Conservation (phyloP, 2,113 vertebrate genomes). For the Nesospiza acunhae region DNA sequence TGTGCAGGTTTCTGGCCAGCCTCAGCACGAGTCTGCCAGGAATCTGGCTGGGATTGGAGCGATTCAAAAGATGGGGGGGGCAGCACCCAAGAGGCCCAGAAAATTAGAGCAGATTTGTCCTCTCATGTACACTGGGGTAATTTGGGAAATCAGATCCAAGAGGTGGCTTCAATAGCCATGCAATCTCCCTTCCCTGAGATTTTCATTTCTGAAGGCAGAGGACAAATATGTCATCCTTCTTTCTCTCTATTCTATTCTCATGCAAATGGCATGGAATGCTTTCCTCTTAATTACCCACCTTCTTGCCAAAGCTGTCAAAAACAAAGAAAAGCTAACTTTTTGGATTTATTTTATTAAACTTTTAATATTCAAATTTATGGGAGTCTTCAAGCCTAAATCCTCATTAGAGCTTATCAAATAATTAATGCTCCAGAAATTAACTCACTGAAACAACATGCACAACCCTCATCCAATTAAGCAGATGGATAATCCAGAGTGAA, state of each 20-base stretch:
- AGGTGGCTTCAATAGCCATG: background rate
- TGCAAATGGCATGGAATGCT: slow-evolving; percentile 40
- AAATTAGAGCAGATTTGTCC: slow-evolving; percentile 8
- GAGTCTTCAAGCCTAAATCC: slow-evolving; percentile 41
- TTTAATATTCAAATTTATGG: slow-evolving; percentile 49
- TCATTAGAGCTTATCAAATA: slow-evolving; percentile 52
- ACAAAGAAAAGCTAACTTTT: slow-evolving; percentile 15
- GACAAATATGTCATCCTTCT: slow-evolving; percentile 50
- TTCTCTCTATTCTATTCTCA: slow-evolving; percentile 11
- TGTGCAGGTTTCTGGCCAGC: background rate
- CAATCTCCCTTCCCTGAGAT: background rate
- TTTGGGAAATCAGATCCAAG: slow-evolving; percentile 10
- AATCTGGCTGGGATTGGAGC: background rate
- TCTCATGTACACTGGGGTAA: background rate
- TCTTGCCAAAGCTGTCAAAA: slow-evolving; percentile 32
- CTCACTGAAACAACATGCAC: slow-evolving; percentile 24
- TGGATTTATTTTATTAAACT: slow-evolving; percentile 48
- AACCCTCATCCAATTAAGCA: slow-evolving; percentile 37
- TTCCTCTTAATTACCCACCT: slow-evolving; percentile 30
- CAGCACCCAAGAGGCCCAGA: background rate
- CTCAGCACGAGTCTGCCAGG: background rate
- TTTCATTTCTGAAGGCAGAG: slow-evolving; percentile 24
- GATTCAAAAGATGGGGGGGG: background rate
- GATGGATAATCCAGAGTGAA: slow-evolving; percentile 13
- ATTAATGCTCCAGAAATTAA: slow-evolving; percentile 57